Percentiles rank a stretch among this genome's conserved stretches.
Evolutionary conservation across 1,140 invertebrate genomes (phyloP).

Genomic region (Campoletis sonorensis): DNA sequence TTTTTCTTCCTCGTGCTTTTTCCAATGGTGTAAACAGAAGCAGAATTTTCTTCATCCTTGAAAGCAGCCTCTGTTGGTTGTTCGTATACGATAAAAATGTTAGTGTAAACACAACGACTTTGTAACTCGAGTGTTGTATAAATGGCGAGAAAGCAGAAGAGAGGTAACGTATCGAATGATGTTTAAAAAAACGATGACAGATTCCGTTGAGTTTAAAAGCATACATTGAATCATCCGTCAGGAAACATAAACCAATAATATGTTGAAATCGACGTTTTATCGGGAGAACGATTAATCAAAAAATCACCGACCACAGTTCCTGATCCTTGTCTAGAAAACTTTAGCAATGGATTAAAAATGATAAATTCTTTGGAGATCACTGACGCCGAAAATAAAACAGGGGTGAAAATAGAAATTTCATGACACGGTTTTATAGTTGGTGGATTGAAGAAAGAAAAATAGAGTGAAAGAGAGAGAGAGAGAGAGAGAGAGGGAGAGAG

Average conservation of each 20-base stretch:
- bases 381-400: background rate
- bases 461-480: too few relatives aligned
- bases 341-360: background rate
- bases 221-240: background rate
- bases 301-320: too few relatives aligned
- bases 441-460: background rate
- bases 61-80: too few relatives aligned
- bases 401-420: constrained; percentile 20
- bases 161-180: background rate
- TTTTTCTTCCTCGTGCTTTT: background rate
- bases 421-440: constrained; percentile 30
- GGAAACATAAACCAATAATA: background rate
- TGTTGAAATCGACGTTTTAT: background rate
- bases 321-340: too few relatives aligned
- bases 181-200: background rate
- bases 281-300: background rate
- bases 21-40: background rate
- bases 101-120: too few relatives aligned
- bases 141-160: background rate
- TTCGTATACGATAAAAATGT: background rate
- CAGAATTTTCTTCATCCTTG: background rate
- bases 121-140: too few relatives aligned
- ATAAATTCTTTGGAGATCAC: background rate
- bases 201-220: background rate
- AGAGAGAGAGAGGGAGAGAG: background rate